Base-by-base conservation (phyloP, 2,888 invertebrate species). In the Protodeltote pygarga region DNA sequence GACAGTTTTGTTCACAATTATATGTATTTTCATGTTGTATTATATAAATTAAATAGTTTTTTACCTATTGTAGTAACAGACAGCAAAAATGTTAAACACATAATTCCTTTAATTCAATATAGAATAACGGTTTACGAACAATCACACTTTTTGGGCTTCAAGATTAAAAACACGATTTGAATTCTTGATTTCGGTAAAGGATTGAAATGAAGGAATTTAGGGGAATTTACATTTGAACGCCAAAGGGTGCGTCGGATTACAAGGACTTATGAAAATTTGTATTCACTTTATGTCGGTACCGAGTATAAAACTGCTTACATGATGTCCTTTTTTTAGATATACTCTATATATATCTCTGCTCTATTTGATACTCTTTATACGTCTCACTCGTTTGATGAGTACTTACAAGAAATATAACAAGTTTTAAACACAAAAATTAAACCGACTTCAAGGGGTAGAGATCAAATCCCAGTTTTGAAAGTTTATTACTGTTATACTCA, bases 181-280 rank as follows among this genome's bases (percentile, higher is more conserved):
- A 77, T 79, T 70, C 63, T 44, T 76, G 75, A 79, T 80, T 77
- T 66, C 34, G 61, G 55, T 66, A 75, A 80, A 80, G 75, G 79
- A 77, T 80, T 78, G 72, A 75, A 80, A 77, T 73, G 73, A 75
- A 72, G 75, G 62, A 76, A 67, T 64, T 68, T 48, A 44, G 31
- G 38, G 28, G 54, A 80, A 78, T 81, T 80, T 73, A 75, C 77
- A 81, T 79, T 75, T 74, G 65, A 75, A 74, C 65, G 65, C 55
- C 49, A 49, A 65, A 52, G 64, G 69, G 74, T 63, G 69, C 51
- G 49, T 40, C 39, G 72, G 70, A 74, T 77, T 76, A 79, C 73
- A 76, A 59, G 60, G 65, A 73, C 67, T 78, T 77, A 75, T 71
- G 77, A 76, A 77, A 75, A 79, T 76, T 77, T 75, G 66, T 79